phyloP scores from a whole-genome alignment of 2,113 vertebrate genomes.

The Galemys pyrenaicus region DNA sequence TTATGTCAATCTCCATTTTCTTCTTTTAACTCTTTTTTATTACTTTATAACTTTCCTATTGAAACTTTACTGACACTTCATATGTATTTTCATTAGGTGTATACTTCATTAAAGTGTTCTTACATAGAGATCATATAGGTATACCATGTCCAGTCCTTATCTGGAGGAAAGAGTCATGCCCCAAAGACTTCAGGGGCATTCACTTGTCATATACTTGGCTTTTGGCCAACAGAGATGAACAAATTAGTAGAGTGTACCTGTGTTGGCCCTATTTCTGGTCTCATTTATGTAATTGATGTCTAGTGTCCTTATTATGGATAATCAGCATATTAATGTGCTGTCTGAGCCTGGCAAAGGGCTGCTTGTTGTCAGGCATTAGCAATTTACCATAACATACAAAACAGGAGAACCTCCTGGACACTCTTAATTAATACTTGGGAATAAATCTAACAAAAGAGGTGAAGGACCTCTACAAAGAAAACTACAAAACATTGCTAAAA shows the following conservation, averaged over 20 bases:
- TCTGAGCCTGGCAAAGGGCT: conserved; percentile 67
- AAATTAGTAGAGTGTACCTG: conserved; percentile 75
- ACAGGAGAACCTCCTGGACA: background rate
- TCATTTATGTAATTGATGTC: conserved; percentile 75
- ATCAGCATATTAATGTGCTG: conserved; percentile 73
- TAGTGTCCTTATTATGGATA: conserved; percentile 73
- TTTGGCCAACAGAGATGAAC: conserved; percentile 74
- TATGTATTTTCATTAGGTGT: conserved; percentile 64
- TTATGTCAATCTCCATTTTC: conserved; percentile 5
- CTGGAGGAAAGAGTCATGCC: conserved; percentile 42
- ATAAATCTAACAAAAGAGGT: too few species aligned
- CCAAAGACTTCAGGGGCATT: conserved; percentile 60
- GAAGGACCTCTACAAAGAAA: too few species aligned
- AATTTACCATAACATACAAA: conserved; percentile 27
- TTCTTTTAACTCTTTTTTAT: conserved; percentile 43
- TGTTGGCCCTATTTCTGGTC: conserved; percentile 74
- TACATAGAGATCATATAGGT: conserved; percentile 56
- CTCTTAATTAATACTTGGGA: too few species aligned
- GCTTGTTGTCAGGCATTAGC: conserved; percentile 44
- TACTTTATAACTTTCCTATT: conserved; percentile 30
- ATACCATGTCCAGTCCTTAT: conserved; percentile 44
- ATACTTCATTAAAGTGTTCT: conserved; percentile 61
- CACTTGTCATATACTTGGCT: conserved; percentile 74
- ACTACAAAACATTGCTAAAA: too few species aligned
- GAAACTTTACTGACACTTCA: conserved; percentile 52